Evolutionary conservation across 2,113 vertebrate genomes (phyloP).

Genomic region (Micronycteris hirsuta): DNA sequence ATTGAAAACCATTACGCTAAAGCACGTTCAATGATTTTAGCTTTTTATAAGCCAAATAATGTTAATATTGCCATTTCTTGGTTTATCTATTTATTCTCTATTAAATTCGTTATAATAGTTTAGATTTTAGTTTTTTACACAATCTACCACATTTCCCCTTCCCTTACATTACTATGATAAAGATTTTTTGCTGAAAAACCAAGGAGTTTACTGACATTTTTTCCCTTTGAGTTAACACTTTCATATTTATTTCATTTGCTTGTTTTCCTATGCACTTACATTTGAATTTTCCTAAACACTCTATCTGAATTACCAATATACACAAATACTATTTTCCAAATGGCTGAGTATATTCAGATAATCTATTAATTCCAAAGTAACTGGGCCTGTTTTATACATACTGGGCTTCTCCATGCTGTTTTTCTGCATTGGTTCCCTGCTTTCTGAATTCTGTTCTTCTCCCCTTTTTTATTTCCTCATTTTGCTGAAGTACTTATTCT

Average conservation of each 20-base stretch:
- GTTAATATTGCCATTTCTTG: neutral
- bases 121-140: neutral
- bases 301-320: neutral
- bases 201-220: neutral
- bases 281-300: neutral
- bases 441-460: slow-evolving; percentile 11
- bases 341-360: neutral
- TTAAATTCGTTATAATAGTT: neutral
- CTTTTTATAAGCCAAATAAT: neutral
- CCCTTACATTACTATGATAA: neutral
- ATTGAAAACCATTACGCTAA: neutral
- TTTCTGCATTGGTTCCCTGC: neutral
- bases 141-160: neutral
- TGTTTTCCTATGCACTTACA: neutral
- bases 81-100: neutral
- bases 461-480: neutral
- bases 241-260: neutral
- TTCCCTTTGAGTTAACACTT: neutral
- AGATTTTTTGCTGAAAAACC: neutral
- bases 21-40: neutral
- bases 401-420: neutral
- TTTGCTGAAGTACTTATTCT: neutral
- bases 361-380: neutral
- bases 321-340: neutral
- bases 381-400: neutral